Base-by-base conservation (phyloP, 2,113 vertebrate genomes). In the Edolisoma coerulescens region DNA sequence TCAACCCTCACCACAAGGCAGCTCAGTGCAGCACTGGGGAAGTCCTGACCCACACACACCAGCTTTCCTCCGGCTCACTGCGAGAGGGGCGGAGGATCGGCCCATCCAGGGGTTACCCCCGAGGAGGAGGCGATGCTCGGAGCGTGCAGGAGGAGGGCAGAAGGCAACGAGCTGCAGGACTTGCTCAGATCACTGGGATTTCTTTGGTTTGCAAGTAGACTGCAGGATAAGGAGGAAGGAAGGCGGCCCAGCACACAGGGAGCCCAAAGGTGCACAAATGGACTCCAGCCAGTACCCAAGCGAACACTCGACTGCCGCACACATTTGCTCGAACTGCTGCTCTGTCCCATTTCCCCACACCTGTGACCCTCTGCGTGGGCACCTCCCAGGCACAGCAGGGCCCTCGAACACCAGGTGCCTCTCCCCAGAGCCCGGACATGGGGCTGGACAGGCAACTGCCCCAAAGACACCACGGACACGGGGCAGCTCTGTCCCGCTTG, bases 221-320 rank as follows among this genome's bases (percentile, higher is more conserved):
- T 84, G 63, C 37, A 84, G 74, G 50, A 16, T 10, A 12, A 32
- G 30, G 35, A 60, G 33, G 61, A 49, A 24, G 57, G 56, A 53
- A 45, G 59, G 33, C 54, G 28, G 60, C 28, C 37, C 30, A 24
- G n/a, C 17, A 28, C 1, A 1, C 19, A 61, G 61, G 18, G 54
- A 47, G 45, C 65, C 30, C 70, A 52, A 35, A 71, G 65, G 78
- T 23, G 22, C 32, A 22, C 50, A 37, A 24, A 24, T 1, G 17
- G 45, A 59, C 69, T 75, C 22, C 30, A 44, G 0, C 12, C 52
- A n/a, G 30, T 0, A 26, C 12, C 44, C 73, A 13, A 37, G 9
- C 0, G 4, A 54, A 16, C 49, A 17, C 50, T 6, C 0, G 0
- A 35, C 12, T 7, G 30, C 47, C 4, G 6, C 45, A 9, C 18